Evolutionary conservation across 1,140 invertebrate species (phyloP), one percentile per base, ranked within the genome.

Genomic region (Plectrocnemia conspersa): DNA sequence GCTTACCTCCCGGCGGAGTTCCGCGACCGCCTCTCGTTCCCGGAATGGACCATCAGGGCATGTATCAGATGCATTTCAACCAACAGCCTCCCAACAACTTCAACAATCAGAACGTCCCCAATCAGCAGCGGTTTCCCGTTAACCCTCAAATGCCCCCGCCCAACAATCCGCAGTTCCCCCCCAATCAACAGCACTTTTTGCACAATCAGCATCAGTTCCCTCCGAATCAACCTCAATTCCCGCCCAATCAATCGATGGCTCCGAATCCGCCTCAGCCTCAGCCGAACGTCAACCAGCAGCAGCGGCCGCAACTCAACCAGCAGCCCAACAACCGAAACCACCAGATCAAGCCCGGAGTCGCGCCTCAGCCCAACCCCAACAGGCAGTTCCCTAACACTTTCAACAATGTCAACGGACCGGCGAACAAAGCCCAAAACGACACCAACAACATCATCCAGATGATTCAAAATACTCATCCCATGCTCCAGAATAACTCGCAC

Each of bases 391-490:
- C 33, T n/a, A 38, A 38, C 13, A n/a, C 25, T 10, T 38, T 7
- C 13, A 38, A 38, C 18, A 38, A 38, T 38, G 5, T 35, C n/a
- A 47, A 45, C 19, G 42, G 44, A 13, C 23, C 38, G 16, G 24
- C 23, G 4, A 32, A 22, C 21, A 44, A 25, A 52, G 38, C 15
- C 19, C 48, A 41, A 23, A 52, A 11, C 10, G 56, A 46, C 29
- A 55, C 21, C 27, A 61, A 48, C 42, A 45, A 71, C 38, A 59
- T 80, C 22, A 74, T 79, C 1, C 77, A 79, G 52, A 66, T 79
- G 42, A 80, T 80, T 46, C 78, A 80, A 60, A 77, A 77, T 56
- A 79, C 79, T 2, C 78, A 80, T 67, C 78, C 78, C 5, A 71
- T 80, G 65, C 58, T 79, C 16, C 68, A 71, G 33, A 72, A 68